These are phyloP conservation scores for Himalopsyche anomala DNA, from an alignment of 2,888 invertebrate genomes.

Conservation along the genomic window DNA sequence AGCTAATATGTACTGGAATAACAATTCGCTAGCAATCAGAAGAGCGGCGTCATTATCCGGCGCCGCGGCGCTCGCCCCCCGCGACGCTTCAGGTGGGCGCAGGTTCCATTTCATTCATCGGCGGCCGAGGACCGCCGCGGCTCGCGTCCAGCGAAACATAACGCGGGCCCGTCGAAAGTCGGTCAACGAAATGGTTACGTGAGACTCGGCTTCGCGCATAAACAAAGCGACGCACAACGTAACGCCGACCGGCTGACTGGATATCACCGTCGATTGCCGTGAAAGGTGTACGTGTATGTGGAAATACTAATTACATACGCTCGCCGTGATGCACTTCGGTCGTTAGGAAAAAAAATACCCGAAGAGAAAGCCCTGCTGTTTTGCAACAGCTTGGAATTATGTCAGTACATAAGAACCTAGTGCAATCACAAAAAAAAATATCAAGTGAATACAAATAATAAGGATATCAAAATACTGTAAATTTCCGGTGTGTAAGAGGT, in stretches of 20 bases:
- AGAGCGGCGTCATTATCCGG: background rate
- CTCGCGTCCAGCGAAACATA: conserved; percentile 41
- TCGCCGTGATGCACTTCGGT: background rate
- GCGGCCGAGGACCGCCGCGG: conserved; percentile 50
- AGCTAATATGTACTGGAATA: no score
- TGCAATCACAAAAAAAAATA: background rate
- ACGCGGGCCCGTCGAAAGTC: conserved; percentile 59
- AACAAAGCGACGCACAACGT: conserved; percentile 46
- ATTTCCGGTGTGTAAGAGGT: no score
- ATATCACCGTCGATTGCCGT: background rate
- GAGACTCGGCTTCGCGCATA: conserved; percentile 59
- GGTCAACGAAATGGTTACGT: conserved; percentile 66
- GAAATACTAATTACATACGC: conserved; percentile 1
- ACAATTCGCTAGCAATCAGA: no score
- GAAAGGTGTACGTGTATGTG: background rate
- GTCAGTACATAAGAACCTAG: background rate
- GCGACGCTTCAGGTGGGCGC: conserved; percentile 31
- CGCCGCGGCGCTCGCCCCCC: background rate
- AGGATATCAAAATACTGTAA: no score
- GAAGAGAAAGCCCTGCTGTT: background rate
- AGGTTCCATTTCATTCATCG: conserved; percentile 53
- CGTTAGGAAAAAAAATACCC: background rate
- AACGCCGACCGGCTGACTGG: conserved; percentile 44
- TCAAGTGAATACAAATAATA: no score
- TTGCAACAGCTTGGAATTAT: background rate